Evolutionary conservation across 2,888 invertebrate genomes (phyloP).

Genomic region (Rosalia funebris): DNA sequence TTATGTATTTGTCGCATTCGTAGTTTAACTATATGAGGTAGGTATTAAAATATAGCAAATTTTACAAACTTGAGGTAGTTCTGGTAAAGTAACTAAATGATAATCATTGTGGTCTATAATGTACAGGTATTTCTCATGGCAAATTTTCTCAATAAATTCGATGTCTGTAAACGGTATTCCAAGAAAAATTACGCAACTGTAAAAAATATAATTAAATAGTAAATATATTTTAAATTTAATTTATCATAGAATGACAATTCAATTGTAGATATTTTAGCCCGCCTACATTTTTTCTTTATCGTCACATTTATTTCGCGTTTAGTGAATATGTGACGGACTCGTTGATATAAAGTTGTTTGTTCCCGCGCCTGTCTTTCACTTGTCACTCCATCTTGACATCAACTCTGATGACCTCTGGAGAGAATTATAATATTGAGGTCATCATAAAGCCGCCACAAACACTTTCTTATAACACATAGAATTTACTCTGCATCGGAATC

Average conservation of each 20-base stretch:
- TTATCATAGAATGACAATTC: conserved; percentile 43
- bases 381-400: conserved; percentile 55
- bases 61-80: too few species aligned
- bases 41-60: too few species aligned
- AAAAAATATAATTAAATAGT: not conserved
- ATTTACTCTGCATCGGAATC: not conserved
- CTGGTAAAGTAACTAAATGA: too few species aligned
- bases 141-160: too few species aligned
- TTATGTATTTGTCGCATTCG: too few species aligned
- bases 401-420: conserved; percentile 53
- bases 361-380: conserved; percentile 57
- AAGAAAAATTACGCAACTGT: not conserved
- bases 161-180: too few species aligned
- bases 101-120: too few species aligned
- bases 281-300: conserved; percentile 37
- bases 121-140: too few species aligned
- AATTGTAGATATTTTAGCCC: conserved; percentile 39
- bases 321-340: conserved; percentile 28
- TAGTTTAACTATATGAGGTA: too few species aligned
- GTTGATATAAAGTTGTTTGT: conserved; percentile 45
- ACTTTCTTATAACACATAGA: conserved; percentile 20
- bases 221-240: conserved; percentile 32
- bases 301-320: conserved; percentile 31
- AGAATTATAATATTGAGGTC: conserved; percentile 49
- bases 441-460: conserved; percentile 35